Base-by-base conservation (phyloP, 2,113 vertebrate species). In the Brachypteracias leptosomus region DNA sequence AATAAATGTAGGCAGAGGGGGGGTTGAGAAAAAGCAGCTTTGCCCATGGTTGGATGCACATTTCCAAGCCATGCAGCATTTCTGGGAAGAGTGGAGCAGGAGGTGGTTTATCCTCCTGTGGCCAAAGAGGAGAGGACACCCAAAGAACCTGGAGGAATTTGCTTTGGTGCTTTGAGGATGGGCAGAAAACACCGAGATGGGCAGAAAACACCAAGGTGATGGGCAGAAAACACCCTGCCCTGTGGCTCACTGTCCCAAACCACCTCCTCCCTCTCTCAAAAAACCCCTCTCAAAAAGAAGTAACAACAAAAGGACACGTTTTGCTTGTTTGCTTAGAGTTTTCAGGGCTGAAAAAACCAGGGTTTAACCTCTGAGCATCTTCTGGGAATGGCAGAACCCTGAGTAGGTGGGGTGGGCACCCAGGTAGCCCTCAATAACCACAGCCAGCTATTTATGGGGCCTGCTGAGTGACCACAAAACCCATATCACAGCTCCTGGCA, bases 401-500 rank as follows among this genome's bases (percentile, higher is more conserved):
- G 2, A 31, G 74, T 2, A 42, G 63, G 47, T 6, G 42, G 38
- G 40, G 22, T 42, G 72, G 80, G 11, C 14, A 8, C 13, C 17
- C 46, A 46, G 33, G 74, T n/a, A 66, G 66, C 42, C 54, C 71
- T 79, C 36, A 24, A 1, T 35, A 68, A 58, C 63, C 79, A 61
- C 35, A 22, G 49, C 3, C 5, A 10, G 57, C 3, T 65, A 44
- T 85, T 73, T 59, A 2, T n/a, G 18, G 52, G 16, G 12, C 28
- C 40, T 25, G 9, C 33, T 19, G 36, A 38, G 57, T 3, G 13
- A 26, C 13, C 15, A 3, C 77, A 88, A 47, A 49, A 49, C 35
- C 52, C 1, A 0, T 13, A 4, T 0, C 3, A 67, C 1, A 1
- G 66, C 47, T 67, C 47, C 58, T 2, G 54, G 66, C 71, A 85